Conservation (phyloP, 2,113 vertebrate species). For the Corydoras sp. region DNA sequence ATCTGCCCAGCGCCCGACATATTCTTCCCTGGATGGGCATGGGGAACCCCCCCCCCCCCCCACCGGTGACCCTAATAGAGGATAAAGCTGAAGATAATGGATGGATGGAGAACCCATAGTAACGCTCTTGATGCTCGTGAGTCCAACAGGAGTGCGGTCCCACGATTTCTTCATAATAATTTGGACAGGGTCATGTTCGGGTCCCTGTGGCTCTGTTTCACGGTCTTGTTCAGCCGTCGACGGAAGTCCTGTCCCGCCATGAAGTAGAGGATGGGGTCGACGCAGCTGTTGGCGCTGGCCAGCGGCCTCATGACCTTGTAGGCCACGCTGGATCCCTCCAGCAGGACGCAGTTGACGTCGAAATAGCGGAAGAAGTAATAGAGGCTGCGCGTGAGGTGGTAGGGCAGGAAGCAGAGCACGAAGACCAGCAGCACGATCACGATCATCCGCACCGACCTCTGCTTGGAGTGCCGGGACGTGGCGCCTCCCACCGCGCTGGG, state of each 20-base stretch:
- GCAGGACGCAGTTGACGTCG: slow-evolving; percentile 73
- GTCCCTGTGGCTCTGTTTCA: slow-evolving; percentile 2
- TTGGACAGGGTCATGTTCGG: no score
- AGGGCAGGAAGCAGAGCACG: slow-evolving; percentile 89
- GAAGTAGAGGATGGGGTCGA: slow-evolving; percentile 94
- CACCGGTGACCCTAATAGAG: no score
- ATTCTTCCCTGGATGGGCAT: no score
- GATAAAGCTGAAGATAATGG: no score
- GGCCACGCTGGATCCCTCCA: slow-evolving; percentile 80
- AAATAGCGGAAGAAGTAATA: slow-evolving; percentile 86
- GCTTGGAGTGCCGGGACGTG: slow-evolving; percentile 69
- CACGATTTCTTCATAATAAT: no score
- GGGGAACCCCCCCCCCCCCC: no score
- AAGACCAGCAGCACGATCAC: slow-evolving; percentile 81
- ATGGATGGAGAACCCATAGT: no score
- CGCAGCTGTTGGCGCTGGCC: slow-evolving; percentile 88
- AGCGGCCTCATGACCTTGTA: slow-evolving; percentile 90
- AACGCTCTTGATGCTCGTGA: no score
- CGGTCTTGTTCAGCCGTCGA: slow-evolving; percentile 48
- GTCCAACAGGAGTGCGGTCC: no score
- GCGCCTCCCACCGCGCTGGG: slow-evolving; percentile 56
- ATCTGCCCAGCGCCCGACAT: no score
- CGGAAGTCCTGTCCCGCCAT: slow-evolving; percentile 80
- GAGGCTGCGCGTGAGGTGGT: slow-evolving; percentile 86
- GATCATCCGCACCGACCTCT: slow-evolving; percentile 93